Evolutionary conservation across 1,140 invertebrate species (phyloP).

Genomic region (Mercenaria mercenaria): DNA sequence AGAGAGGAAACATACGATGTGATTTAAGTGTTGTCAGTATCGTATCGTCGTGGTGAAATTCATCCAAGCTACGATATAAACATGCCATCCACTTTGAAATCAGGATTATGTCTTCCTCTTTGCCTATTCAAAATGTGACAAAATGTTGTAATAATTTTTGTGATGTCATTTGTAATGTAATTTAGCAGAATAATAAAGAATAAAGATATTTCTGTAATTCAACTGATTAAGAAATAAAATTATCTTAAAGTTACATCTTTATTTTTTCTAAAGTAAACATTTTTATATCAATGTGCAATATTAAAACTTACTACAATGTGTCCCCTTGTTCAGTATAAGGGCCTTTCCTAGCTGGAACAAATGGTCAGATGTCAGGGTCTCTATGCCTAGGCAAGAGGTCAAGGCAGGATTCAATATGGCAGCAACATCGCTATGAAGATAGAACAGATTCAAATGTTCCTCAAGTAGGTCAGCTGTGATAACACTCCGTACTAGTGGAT

Average conservation of each 20-base stretch:
- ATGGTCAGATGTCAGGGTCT: slow-evolving; percentile 80
- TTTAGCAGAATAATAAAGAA: not conserved
- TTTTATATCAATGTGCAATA: no score
- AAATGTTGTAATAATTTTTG: no score
- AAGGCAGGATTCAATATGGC: slow-evolving; percentile 74
- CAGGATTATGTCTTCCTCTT: slow-evolving; percentile 66
- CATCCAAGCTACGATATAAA: slow-evolving; percentile 83
- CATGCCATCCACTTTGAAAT: slow-evolving; percentile 83
- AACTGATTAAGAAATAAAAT: no score
- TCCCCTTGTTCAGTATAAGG: slow-evolving; percentile 54
- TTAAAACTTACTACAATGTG: slow-evolving; percentile 31
- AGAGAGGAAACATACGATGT: slow-evolving; percentile 79
- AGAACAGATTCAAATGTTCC: slow-evolving; percentile 79
- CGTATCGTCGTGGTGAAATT: slow-evolving; percentile 79
- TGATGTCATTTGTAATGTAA: not conserved
- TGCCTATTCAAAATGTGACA: not conserved
- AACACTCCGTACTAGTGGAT: slow-evolving; percentile 79
- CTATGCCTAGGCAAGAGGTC: slow-evolving; percentile 80
- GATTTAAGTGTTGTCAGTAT: slow-evolving; percentile 70
- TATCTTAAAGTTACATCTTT: no score
- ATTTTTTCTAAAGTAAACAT: no score
- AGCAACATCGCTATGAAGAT: slow-evolving; percentile 80
- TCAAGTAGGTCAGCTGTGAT: slow-evolving; percentile 80
- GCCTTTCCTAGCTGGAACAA: slow-evolving; percentile 81
- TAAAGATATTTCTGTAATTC: not conserved